These are phyloP conservation scores for Hydriomena furcata DNA, from an alignment of 2,888 invertebrate genomes.

Conservation along the genomic window DNA sequence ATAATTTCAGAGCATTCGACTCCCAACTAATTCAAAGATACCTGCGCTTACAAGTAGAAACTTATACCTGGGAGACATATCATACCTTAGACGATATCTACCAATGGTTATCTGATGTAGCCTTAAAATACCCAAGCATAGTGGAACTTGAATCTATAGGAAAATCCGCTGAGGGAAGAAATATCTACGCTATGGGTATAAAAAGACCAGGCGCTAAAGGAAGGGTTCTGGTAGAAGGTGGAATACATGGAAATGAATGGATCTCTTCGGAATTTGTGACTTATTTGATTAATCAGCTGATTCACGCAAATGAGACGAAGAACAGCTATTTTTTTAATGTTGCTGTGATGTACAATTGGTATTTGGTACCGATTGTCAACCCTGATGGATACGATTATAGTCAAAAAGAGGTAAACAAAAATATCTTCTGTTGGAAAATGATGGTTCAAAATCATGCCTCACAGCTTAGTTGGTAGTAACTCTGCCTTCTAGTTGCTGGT, in stretches of 20 bases:
- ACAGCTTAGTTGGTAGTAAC: no score
- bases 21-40: constrained; percentile 47
- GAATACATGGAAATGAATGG: constrained; percentile 91
- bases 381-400: constrained; percentile 80
- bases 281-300: constrained; percentile 81
- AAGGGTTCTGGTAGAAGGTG: constrained; percentile 83
- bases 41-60: constrained; percentile 38
- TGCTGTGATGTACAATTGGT: constrained; percentile 84
- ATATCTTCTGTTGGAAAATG: no score
- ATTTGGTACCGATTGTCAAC: constrained; percentile 87
- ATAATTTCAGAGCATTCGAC: constrained; percentile 59
- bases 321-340: constrained; percentile 57
- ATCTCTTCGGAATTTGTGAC: constrained; percentile 84
- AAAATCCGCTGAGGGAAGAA: constrained; percentile 67
- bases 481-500: no score
- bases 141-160: constrained; percentile 66
- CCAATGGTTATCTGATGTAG: constrained; percentile 80
- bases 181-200: constrained; percentile 58
- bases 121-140: constrained; percentile 59
- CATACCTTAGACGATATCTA: constrained; percentile 84
- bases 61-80: constrained; percentile 79
- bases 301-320: constrained; percentile 57
- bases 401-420: constrained; percentile 37
- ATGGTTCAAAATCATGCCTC: no score
- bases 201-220: constrained; percentile 46